phyloP scores from a whole-genome alignment of 2,888 invertebrate species.

The Orgyia antiqua region DNA sequence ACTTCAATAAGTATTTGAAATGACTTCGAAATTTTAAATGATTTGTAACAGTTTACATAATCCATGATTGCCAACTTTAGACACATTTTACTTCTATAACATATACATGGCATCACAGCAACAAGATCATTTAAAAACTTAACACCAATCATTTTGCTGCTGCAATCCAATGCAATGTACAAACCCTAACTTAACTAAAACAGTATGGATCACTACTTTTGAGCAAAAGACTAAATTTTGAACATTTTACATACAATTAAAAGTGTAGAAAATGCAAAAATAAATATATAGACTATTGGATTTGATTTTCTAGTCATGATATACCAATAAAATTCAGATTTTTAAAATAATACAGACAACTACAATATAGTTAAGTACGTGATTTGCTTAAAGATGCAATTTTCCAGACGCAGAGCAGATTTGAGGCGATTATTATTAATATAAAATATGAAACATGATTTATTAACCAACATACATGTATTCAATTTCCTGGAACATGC shows the following conservation, averaged over 20 bases:
- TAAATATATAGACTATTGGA: conserved; percentile 10
- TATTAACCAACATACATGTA: too few species aligned
- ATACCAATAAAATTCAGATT: conserved; percentile 1
- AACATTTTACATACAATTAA: conserved; percentile 20
- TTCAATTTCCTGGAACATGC: too few species aligned
- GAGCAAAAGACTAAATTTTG: conserved; percentile 28
- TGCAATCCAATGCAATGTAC: too few species aligned
- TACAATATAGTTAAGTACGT: conserved; percentile 5
- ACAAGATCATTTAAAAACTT: conserved; percentile 4
- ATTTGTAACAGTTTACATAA: not conserved
- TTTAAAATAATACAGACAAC: conserved; percentile 6
- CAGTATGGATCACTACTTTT: conserved; percentile 15
- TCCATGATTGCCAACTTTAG: conserved; percentile 19
- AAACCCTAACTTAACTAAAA: conserved; percentile 12
- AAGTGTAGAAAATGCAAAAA: conserved; percentile 18
- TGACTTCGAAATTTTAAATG: too few species aligned
- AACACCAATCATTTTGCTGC: conserved; percentile 1
- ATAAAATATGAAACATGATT: conserved; percentile 27
- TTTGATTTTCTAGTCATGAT: conserved; percentile 8
- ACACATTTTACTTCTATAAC: conserved; percentile 13
- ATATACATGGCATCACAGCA: conserved; percentile 2
- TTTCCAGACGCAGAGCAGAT: too few species aligned
- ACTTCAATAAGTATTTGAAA: too few species aligned
- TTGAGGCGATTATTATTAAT: too few species aligned
- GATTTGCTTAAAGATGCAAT: conserved; percentile 1